phyloP scores from a whole-genome alignment of 2,797 vertebrate species.

The Nyctalus aviator region DNA sequence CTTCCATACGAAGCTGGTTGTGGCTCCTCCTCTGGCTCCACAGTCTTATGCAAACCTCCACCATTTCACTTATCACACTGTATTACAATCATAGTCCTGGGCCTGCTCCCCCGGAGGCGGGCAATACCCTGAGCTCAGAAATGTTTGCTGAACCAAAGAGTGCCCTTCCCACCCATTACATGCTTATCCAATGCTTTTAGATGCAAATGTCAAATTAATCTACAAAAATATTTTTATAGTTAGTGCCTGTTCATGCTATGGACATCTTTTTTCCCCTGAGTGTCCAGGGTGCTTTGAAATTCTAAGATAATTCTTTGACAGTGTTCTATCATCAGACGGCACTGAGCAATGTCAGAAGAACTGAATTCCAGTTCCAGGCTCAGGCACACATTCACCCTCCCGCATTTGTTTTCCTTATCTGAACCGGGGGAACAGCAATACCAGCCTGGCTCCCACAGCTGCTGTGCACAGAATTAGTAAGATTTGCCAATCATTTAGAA shows the following conservation, averaged over 20 bases:
- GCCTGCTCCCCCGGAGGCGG: not conserved
- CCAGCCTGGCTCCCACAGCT: conserved; percentile 63
- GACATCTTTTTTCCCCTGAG: conserved; percentile 34
- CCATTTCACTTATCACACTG: not conserved
- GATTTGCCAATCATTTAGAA: conserved; percentile 55
- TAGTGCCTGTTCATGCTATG: not conserved
- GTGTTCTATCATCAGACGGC: conserved; percentile 40
- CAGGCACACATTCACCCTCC: conserved; percentile 55
- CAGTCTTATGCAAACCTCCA: not conserved
- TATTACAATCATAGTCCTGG: not conserved
- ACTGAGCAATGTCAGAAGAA: conserved; percentile 57
- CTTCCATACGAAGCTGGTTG: not conserved
- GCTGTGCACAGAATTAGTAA: conserved; percentile 52
- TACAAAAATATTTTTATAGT: conserved; percentile 46
- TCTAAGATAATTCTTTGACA: conserved; percentile 34
- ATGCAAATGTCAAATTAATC: conserved; percentile 36
- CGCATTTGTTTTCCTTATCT: conserved; percentile 63
- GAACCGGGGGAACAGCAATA: conserved; percentile 52
- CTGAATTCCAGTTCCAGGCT: conserved; percentile 37
- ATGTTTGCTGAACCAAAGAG: not conserved
- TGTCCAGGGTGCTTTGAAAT: conserved; percentile 44
- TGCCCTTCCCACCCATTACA: not conserved
- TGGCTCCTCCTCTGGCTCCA: not conserved
- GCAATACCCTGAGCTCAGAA: conserved; percentile 1
- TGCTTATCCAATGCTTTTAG: not conserved